A percentile compares a stretch with the other conserved stretches of the same genome.
Conservation (phyloP, 2,888 invertebrate species). For the Ecdyonurus torrentis region DNA sequence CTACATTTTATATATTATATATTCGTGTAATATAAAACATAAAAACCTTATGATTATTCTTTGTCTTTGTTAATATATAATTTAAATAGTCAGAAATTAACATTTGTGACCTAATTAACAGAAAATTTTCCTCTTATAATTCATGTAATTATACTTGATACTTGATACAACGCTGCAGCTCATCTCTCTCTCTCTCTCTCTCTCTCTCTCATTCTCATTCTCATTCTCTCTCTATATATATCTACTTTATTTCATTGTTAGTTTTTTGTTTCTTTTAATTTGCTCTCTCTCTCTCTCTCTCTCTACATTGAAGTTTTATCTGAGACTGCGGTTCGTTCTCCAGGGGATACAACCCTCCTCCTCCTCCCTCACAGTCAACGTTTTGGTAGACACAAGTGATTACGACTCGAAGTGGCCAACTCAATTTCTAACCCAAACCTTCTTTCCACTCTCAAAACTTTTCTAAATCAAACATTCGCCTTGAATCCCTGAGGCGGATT, state of each 20-base stretch:
- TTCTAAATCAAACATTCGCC: neutral
- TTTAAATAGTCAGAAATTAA: too few species aligned
- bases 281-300: too few species aligned
- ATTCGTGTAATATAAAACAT: too few species aligned
- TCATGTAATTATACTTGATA: neutral
- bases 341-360: neutral
- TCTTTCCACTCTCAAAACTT: neutral
- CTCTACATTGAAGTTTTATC: neutral
- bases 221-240: too few species aligned
- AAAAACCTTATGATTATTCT: too few species aligned
- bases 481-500: neutral
- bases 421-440: neutral
- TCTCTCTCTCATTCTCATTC: too few species aligned
- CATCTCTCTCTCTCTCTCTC: too few species aligned
- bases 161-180: neutral
- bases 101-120: neutral
- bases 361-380: neutral
- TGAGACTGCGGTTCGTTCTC: neutral
- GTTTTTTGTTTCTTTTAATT: neutral
- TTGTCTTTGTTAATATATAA: too few species aligned
- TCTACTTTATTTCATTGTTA: neutral
- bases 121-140: neutral
- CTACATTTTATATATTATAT: too few species aligned
- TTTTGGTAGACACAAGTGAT: constrained; percentile 5
- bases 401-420: constrained; percentile 4